phyloP scores from a whole-genome alignment of 2,797 vertebrate genomes.

The Anguilla anguilla region DNA sequence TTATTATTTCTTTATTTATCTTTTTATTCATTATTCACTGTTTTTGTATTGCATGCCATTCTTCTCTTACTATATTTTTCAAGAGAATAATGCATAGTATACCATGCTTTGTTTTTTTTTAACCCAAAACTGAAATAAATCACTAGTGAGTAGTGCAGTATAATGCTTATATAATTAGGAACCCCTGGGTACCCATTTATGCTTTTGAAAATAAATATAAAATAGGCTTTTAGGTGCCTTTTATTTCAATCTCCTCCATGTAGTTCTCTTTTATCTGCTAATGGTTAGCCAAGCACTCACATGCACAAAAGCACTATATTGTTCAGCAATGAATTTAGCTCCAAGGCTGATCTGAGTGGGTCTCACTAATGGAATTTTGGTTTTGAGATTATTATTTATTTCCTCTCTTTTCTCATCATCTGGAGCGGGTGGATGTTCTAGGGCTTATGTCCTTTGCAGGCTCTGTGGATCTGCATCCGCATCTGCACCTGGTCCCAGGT shows the following conservation, averaged over 20 bases:
- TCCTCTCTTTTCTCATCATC: conserved; percentile 35
- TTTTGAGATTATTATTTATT: conserved; percentile 61
- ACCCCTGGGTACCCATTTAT: conserved; percentile 10
- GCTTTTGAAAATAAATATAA: conserved; percentile 13
- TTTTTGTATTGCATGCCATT: background rate
- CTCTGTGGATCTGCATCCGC: background rate
- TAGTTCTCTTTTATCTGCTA: conserved; percentile 13
- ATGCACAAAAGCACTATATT: conserved; percentile 44
- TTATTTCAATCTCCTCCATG: conserved; percentile 23
- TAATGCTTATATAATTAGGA: background rate
- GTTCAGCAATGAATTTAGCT: conserved; percentile 55
- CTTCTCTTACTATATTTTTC: background rate
- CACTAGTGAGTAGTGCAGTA: background rate
- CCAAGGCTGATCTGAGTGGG: conserved; percentile 52
- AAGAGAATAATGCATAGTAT: background rate
- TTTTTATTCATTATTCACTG: background rate
- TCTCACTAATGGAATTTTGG: conserved; percentile 62
- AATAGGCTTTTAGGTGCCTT: background rate
- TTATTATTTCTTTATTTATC: background rate
- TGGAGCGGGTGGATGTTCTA: conserved; percentile 38
- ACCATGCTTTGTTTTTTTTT: conserved; percentile 5
- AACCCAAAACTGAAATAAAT: background rate
- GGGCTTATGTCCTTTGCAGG: background rate
- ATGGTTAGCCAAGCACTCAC: conserved; percentile 23
- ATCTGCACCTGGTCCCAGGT: background rate